A percentile compares a stretch with the other conserved stretches of the same genome.
Conservation (phyloP, 2,888 invertebrate genomes). For the Torymus texanus region DNA sequence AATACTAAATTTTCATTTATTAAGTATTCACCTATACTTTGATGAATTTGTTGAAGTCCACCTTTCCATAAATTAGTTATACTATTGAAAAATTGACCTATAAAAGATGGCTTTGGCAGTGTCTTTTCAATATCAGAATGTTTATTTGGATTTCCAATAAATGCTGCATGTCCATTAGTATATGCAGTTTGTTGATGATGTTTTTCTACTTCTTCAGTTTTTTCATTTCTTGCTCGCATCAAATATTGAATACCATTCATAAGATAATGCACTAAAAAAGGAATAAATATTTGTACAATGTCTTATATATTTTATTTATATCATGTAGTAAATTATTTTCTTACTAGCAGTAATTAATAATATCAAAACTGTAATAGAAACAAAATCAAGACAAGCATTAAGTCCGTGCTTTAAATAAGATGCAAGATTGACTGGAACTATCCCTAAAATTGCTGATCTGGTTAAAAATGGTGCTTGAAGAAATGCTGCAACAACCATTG, state of each 20-base stretch:
- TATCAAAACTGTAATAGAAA: slow-evolving; percentile 69
- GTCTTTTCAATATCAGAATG: not conserved
- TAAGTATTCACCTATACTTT: slow-evolving; percentile 41
- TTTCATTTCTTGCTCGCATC: slow-evolving; percentile 56
- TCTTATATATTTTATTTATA: not conserved
- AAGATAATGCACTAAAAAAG: slow-evolving; percentile 68
- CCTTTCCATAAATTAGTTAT: slow-evolving; percentile 18
- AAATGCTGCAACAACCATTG: slow-evolving; percentile 72
- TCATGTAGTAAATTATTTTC: slow-evolving; percentile 44
- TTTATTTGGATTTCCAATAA: slow-evolving; percentile 9
- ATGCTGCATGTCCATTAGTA: slow-evolving; percentile 1
- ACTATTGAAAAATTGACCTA: not conserved
- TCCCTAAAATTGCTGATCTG: slow-evolving; percentile 67
- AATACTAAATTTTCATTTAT: not conserved
- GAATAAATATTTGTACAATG: slow-evolving; percentile 2
- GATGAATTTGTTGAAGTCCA: slow-evolving; percentile 36
- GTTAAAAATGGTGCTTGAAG: slow-evolving; percentile 71
- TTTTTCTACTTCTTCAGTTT: slow-evolving; percentile 18
- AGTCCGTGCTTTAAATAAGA: slow-evolving; percentile 70
- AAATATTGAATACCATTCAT: slow-evolving; percentile 66
- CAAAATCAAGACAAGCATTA: slow-evolving; percentile 69
- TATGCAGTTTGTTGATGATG: not conserved
- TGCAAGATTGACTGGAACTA: slow-evolving; percentile 70
- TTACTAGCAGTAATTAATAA: slow-evolving; percentile 70
- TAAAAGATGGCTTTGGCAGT: not conserved